Evolutionary conservation across 1,140 invertebrate species (phyloP).

Genomic region (Venustaconcha ellipsiformis): DNA sequence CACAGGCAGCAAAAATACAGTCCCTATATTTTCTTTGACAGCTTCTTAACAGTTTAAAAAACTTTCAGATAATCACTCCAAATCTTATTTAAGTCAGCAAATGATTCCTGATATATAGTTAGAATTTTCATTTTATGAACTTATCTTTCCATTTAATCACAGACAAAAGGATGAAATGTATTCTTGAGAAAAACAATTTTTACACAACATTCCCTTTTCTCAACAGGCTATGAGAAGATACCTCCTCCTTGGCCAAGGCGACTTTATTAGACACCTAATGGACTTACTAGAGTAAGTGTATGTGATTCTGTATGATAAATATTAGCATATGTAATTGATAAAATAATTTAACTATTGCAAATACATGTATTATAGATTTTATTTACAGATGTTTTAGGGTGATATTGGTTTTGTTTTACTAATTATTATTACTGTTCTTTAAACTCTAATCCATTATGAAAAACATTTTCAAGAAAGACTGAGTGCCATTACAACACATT

Average conservation of each 20-base stretch:
- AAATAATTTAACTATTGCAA: background rate
- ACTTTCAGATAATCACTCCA: no score
- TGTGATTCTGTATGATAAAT: background rate
- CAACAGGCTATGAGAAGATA: conserved; percentile 86
- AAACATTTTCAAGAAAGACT: no score
- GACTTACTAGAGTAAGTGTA: conserved; percentile 86
- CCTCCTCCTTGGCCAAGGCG: conserved; percentile 92
- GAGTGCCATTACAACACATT: no score
- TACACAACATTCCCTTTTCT: conserved; percentile 9
- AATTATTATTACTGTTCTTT: background rate
- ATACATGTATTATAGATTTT: background rate
- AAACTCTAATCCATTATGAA: no score
- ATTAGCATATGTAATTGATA: background rate
- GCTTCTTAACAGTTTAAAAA: no score
- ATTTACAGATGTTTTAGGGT: background rate
- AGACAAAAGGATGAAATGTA: no score
- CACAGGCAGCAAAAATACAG: no score
- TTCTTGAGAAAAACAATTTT: background rate
- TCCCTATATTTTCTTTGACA: no score
- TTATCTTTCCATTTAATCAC: no score
- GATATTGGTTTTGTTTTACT: background rate
- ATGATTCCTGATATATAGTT: no score
- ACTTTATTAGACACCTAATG: conserved; percentile 94
- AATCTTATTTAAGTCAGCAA: no score
- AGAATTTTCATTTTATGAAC: no score